A percentile compares a stretch with the other conserved stretches of the same genome.
phyloP scores from a whole-genome alignment of 2,888 invertebrate species.

The Dendrolimus pini region DNA sequence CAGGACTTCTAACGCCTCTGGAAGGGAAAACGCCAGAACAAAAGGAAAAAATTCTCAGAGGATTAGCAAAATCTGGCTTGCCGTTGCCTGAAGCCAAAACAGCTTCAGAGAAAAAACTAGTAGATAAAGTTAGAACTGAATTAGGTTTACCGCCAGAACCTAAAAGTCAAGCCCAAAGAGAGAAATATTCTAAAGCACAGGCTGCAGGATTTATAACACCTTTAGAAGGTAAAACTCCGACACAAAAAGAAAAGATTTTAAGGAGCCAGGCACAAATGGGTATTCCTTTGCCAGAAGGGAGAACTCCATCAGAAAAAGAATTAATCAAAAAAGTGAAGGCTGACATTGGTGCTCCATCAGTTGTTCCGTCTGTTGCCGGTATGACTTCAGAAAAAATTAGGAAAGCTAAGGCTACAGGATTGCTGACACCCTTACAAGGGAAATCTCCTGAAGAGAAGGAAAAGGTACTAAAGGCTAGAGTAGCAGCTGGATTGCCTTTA shows the following conservation, averaged over 20 bases:
- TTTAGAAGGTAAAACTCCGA: constrained; percentile 22
- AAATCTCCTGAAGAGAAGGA: constrained; percentile 21
- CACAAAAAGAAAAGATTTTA: constrained; percentile 28
- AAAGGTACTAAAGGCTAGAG: constrained; percentile 19
- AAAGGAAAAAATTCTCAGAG: constrained; percentile 24
- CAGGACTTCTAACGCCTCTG: constrained; percentile 23
- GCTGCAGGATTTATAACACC: constrained; percentile 24
- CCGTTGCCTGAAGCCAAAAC: constrained; percentile 31
- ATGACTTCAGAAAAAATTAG: constrained; percentile 12
- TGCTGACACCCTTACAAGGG: constrained; percentile 20
- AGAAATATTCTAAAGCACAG: constrained; percentile 20
- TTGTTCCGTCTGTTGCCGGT: constrained; percentile 1
- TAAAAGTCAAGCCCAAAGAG: constrained; percentile 14
- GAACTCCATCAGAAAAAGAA: constrained; percentile 25
- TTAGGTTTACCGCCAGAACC: constrained; percentile 27
- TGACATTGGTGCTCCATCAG: constrained; percentile 26
- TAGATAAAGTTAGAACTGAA: constrained; percentile 26
- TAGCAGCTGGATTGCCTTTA: constrained; percentile 20
- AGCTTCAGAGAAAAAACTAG: constrained; percentile 26
- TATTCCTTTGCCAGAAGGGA: constrained; percentile 25
- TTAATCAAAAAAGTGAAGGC: constrained; percentile 18
- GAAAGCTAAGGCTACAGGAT: constrained; percentile 18
- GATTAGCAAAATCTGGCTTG: constrained; percentile 22
- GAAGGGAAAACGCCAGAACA: constrained; percentile 23
- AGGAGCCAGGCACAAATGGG: constrained; percentile 19